Evolutionary conservation across 2,797 vertebrate genomes (phyloP).

Genomic region (Cottoperca gobio): DNA sequence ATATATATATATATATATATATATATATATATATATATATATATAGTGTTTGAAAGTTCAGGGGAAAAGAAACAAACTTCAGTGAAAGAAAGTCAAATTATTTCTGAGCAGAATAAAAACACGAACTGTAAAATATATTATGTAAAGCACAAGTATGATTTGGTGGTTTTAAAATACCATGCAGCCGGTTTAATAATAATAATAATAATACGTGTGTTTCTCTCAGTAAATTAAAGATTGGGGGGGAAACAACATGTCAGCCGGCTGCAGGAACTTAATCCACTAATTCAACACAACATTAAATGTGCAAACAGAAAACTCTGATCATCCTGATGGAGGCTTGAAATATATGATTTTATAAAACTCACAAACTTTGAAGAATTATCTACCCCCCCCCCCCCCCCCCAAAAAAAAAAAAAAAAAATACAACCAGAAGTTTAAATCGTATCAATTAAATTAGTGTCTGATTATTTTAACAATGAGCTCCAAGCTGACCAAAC

Average conservation of each 20-base stretch:
- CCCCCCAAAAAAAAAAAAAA: too few species aligned
- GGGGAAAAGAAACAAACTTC: neutral
- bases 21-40: too few species aligned
- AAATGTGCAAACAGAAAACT: too few species aligned
- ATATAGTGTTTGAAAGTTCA: neutral
- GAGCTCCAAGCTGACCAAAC: constrained; percentile 41
- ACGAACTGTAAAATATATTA: rapidly evolving
- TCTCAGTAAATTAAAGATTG: neutral
- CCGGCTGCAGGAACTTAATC: neutral
- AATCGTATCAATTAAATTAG: constrained; percentile 66
- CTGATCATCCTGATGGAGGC: neutral
- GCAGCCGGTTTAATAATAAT: neutral
- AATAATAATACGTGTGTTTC: neutral
- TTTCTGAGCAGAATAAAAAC: neutral
- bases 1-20: too few species aligned
- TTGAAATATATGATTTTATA: too few species aligned
- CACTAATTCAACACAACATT: neutral
- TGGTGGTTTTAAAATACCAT: neutral
- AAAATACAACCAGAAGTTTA: constrained; percentile 2
- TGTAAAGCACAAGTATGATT: neutral
- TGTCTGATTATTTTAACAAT: constrained; percentile 53
- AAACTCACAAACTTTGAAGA: too few species aligned
- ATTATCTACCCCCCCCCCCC: too few species aligned
- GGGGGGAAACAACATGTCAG: too few species aligned
- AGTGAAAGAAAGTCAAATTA: neutral